phyloP scores from a whole-genome alignment of 1,140 invertebrate genomes.

The Oryctes rhinoceros region DNA sequence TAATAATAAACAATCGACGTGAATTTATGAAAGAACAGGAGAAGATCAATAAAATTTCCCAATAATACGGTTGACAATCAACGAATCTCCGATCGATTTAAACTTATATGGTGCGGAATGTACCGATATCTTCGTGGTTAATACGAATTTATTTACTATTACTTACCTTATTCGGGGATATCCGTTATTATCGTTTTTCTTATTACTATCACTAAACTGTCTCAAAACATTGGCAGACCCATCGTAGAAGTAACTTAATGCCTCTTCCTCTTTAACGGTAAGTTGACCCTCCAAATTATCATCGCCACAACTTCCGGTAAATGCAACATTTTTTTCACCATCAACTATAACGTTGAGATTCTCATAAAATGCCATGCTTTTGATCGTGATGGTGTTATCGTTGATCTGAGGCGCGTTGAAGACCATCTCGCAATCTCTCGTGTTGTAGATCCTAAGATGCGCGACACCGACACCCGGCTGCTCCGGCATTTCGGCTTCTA shows the following conservation, averaged over 20 bases:
- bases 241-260: conserved; percentile 49
- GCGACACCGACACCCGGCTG: conserved; percentile 67
- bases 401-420: neutral
- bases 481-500: conserved; percentile 72
- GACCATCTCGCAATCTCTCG: neutral
- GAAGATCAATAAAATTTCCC: no score
- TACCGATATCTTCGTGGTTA: neutral
- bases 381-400: neutral
- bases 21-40: no score
- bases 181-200: conserved; percentile 60
- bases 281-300: conserved; percentile 10
- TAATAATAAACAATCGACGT: no score
- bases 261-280: conserved; percentile 49
- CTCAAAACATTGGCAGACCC: neutral
- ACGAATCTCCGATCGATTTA: no score
- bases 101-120: no score
- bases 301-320: neutral
- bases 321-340: conserved; percentile 26
- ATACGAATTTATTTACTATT: neutral
- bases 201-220: conserved; percentile 55
- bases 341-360: conserved; percentile 36
- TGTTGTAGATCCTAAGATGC: conserved; percentile 78
- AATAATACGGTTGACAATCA: no score
- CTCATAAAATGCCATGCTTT: neutral
- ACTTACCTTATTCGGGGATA: conserved; percentile 61